phyloP scores from a whole-genome alignment of 2,797 vertebrate genomes.

The Xyrichtys novacula region DNA sequence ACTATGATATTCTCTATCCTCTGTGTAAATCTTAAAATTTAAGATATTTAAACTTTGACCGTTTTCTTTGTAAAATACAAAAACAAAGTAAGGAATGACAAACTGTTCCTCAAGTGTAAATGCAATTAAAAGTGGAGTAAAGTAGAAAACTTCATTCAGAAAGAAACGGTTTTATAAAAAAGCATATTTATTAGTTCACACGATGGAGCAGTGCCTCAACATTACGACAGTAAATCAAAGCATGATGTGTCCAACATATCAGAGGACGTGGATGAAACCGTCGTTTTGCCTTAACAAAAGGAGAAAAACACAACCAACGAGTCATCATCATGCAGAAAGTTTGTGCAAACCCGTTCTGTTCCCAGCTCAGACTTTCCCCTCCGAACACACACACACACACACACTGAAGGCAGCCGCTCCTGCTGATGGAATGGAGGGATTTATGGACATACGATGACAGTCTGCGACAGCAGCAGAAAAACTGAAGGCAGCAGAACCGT shows the following conservation, averaged over 20 bases:
- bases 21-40: too few species aligned
- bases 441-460: slow-evolving; percentile 56
- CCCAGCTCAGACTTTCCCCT: slow-evolving; percentile 42
- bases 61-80: too few species aligned
- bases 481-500: slow-evolving; percentile 41
- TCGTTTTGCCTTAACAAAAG: slow-evolving; percentile 43
- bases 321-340: slow-evolving; percentile 75
- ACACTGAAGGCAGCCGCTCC: slow-evolving; percentile 65
- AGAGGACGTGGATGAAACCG: slow-evolving; percentile 53
- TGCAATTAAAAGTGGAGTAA: too few species aligned
- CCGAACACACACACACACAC: slow-evolving; percentile 39
- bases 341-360: slow-evolving; percentile 65
- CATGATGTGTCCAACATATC: slow-evolving; percentile 65
- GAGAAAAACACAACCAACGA: slow-evolving; percentile 60
- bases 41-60: too few species aligned
- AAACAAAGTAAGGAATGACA: too few species aligned
- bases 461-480: slow-evolving; percentile 56
- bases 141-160: background rate
- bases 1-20: too few species aligned
- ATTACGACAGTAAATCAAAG: slow-evolving; percentile 74
- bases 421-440: slow-evolving; percentile 68
- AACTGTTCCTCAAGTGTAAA: too few species aligned
- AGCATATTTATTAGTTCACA: slow-evolving; percentile 80
- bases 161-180: slow-evolving; percentile 60
- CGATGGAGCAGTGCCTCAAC: slow-evolving; percentile 70